phyloP scores from a whole-genome alignment of 2,888 invertebrate species.

The Scaptodrosophila latifasciaeformis region DNA sequence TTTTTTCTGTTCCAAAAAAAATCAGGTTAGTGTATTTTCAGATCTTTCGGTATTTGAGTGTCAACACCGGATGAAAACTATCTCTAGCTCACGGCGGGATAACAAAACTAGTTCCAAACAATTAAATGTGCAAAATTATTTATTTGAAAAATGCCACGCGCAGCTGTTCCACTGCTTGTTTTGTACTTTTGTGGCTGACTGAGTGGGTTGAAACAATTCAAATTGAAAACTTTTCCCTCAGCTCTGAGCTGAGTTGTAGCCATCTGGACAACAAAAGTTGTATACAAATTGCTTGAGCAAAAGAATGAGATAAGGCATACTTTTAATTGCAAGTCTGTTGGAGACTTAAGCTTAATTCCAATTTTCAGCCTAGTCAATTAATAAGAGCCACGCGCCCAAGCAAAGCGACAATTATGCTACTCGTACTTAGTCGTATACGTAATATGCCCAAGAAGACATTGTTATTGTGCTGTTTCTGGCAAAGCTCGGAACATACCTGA shows the following conservation, averaged over 20 bases:
- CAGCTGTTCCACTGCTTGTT: constrained; percentile 12
- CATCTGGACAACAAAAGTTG: too few relatives aligned
- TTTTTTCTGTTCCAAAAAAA: too few relatives aligned
- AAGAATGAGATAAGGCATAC: not conserved
- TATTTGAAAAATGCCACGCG: constrained; percentile 32
- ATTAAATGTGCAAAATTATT: constrained; percentile 40
- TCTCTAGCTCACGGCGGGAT: too few relatives aligned
- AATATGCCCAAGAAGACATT: constrained; percentile 37
- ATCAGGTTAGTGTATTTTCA: too few relatives aligned
- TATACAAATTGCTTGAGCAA: not conserved
- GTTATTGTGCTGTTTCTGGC: constrained; percentile 31
- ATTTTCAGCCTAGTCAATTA: constrained; percentile 44
- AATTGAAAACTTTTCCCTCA: constrained; percentile 25
- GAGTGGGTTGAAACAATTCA: constrained; percentile 2
- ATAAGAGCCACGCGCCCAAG: constrained; percentile 33
- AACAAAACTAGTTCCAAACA: constrained; percentile 18
- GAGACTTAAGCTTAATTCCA: too few relatives aligned
- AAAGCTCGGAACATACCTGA: too few relatives aligned
- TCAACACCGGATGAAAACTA: too few relatives aligned
- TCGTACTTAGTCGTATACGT: too few relatives aligned
- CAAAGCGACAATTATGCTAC: constrained; percentile 34
- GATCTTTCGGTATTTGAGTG: too few relatives aligned
- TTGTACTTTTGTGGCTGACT: constrained; percentile 4
- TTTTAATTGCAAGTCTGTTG: too few relatives aligned
- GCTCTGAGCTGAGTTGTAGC: too few relatives aligned